A percentile compares a stretch with the other conserved stretches of the same genome.
Conservation (phyloP, 2,888 invertebrate genomes). For the Eudasyphora cyanicolor region DNA sequence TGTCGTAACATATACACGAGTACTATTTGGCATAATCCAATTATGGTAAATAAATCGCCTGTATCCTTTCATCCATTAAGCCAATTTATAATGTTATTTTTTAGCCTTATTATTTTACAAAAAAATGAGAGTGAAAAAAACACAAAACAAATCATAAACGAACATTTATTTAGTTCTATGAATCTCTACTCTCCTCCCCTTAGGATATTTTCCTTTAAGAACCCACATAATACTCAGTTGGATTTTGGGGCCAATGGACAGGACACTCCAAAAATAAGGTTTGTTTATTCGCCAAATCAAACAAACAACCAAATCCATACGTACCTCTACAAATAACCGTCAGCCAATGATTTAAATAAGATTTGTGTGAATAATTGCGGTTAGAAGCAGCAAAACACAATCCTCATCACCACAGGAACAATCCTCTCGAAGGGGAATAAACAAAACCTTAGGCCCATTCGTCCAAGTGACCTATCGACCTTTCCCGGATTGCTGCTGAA, state of each 20-base stretch:
- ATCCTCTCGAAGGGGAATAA: background rate
- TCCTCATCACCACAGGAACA: background rate
- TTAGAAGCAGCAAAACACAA: constrained; percentile 38
- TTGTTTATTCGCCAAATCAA: constrained; percentile 29
- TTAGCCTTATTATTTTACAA: constrained; percentile 14
- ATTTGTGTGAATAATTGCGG: constrained; percentile 62
- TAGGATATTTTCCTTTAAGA: background rate
- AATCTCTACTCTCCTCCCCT: background rate
- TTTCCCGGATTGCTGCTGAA: background rate
- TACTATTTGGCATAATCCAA: constrained; percentile 14
- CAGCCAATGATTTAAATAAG: constrained; percentile 52
- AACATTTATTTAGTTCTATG: constrained; percentile 23
- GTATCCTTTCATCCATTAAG: background rate
- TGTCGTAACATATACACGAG: background rate
- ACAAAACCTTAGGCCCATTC: background rate
- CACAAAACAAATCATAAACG: constrained; percentile 17
- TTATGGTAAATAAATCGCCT: constrained; percentile 21
- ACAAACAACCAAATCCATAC: background rate
- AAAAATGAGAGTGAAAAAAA: too few species aligned
- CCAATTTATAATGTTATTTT: constrained; percentile 20
- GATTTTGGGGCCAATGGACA: background rate
- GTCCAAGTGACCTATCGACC: background rate
- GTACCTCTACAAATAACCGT: constrained; percentile 44
- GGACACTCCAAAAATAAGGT: constrained; percentile 5
- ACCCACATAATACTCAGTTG: background rate